Conservation (phyloP, 1,140 invertebrate genomes). For the Bombus sylvicola region DNA sequence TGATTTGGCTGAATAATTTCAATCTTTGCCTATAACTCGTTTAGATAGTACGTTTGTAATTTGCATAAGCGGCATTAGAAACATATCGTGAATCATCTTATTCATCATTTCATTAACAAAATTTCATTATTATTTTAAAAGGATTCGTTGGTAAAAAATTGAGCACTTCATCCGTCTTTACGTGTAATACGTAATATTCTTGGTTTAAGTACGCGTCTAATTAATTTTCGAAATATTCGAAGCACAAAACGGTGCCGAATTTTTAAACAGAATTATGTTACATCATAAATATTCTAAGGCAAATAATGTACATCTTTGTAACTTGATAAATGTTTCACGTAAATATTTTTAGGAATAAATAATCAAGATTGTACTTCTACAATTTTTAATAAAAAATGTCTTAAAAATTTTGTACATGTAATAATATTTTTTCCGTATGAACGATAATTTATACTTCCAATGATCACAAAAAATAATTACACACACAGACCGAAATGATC, state of each 20-base stretch:
- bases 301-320: neutral
- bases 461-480: neutral
- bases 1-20: neutral
- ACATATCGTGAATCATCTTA: too few relatives aligned
- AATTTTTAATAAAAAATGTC: neutral
- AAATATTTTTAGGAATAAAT: neutral
- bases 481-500: neutral
- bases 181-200: neutral
- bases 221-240: neutral
- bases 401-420: neutral
- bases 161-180: neutral
- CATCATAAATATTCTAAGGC: neutral
- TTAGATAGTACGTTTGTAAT: too few relatives aligned
- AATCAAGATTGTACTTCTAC: neutral
- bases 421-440: neutral
- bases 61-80: too few relatives aligned
- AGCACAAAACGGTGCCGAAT: neutral
- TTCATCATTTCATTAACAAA: too few relatives aligned
- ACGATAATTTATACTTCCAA: neutral
- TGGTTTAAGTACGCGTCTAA: neutral
- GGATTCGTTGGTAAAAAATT: neutral
- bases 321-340: too few relatives aligned
- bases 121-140: too few relatives aligned
- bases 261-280: neutral
- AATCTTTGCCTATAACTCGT: neutral